phyloP scores from a whole-genome alignment of 2,113 vertebrate genomes.

The Rhabdomys dilectus region DNA sequence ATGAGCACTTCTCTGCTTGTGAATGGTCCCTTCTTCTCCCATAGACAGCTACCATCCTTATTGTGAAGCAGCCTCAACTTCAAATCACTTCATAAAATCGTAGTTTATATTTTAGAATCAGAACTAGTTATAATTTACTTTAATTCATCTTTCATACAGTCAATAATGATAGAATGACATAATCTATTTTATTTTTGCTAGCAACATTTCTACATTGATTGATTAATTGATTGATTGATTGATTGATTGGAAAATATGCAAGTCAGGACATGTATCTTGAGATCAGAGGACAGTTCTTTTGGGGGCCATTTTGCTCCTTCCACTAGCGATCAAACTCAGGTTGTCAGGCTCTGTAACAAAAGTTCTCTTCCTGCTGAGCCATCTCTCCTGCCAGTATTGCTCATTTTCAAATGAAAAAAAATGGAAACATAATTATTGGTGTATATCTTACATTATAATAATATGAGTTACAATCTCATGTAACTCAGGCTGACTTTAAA shows the following conservation, averaged over 20 bases:
- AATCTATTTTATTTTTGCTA: background rate
- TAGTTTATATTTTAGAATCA: background rate
- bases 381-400: background rate
- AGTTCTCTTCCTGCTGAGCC: background rate
- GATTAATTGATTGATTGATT: too few relatives aligned
- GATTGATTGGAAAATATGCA: background rate
- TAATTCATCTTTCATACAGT: background rate
- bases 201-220: too few relatives aligned
- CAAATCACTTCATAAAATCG: constrained; percentile 22
- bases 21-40: background rate
- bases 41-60: background rate
- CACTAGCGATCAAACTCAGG: background rate
- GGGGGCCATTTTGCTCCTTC: background rate
- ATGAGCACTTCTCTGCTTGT: background rate
- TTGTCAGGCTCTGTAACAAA: background rate
- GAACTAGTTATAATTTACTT: constrained; percentile 1
- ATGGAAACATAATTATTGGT: background rate
- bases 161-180: background rate
- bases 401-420: background rate
- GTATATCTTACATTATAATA: background rate
- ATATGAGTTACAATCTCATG: background rate
- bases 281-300: too few relatives aligned
- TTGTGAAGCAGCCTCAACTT: background rate
- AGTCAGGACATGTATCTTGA: too few relatives aligned
- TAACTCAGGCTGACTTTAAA: background rate